These are phyloP conservation scores for Anser cygnoides DNA, from an alignment of 2,113 vertebrate genomes.

Conservation along the genomic window DNA sequence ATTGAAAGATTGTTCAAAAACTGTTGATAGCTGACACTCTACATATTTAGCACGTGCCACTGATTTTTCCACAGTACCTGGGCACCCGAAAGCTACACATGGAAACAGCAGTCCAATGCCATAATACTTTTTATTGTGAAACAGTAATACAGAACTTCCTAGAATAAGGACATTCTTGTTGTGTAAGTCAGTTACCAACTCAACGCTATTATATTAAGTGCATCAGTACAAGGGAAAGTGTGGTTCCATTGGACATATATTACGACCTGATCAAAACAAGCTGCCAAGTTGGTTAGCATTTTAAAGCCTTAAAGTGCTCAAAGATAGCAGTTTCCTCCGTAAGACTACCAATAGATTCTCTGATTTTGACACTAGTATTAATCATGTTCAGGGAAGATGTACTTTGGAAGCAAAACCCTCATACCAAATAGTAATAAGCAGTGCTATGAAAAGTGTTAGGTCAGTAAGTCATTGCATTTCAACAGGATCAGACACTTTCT, in stretches of 20 bases:
- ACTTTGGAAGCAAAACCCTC: constrained; percentile 71
- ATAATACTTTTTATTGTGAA: constrained; percentile 69
- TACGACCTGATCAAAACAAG: constrained; percentile 69
- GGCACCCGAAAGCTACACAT: constrained; percentile 67
- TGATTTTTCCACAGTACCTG: constrained; percentile 64
- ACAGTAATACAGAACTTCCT: constrained; percentile 68
- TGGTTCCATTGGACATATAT: constrained; percentile 61
- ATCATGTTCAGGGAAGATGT: constrained; percentile 54
- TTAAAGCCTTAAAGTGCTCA: constrained; percentile 77
- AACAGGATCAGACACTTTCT: constrained; percentile 64
- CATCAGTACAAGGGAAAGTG: constrained; percentile 67
- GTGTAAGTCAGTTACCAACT: constrained; percentile 38
- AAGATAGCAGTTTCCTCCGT: constrained; percentile 73
- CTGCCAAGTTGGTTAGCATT: constrained; percentile 71
- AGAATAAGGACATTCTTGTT: constrained; percentile 47
- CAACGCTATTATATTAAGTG: constrained; percentile 66
- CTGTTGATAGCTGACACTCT: constrained; percentile 60
- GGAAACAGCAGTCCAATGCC: constrained; percentile 72
- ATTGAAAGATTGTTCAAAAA: constrained; percentile 53
- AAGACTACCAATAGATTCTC: constrained; percentile 57
- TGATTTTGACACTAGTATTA: constrained; percentile 60
- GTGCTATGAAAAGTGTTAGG: constrained; percentile 61
- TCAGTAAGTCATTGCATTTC: constrained; percentile 63
- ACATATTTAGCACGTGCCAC: constrained; percentile 65
- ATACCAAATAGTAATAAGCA: constrained; percentile 66